phyloP scores from a whole-genome alignment of 2,797 vertebrate species.

The Pteropus rufus region DNA sequence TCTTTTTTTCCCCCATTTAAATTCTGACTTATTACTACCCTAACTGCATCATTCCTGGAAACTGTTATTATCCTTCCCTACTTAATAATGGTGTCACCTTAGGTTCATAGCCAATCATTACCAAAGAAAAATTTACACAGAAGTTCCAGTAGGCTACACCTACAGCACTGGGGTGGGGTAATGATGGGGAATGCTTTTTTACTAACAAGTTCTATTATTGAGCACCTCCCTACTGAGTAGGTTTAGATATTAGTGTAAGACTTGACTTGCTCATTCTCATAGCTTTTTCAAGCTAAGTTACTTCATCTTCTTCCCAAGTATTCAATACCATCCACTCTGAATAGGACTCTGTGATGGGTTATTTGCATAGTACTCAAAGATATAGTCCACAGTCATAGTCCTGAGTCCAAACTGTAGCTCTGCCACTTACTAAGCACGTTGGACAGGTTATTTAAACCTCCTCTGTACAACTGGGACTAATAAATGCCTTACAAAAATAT shows the following conservation, averaged over 20 bases:
- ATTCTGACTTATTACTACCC: not conserved
- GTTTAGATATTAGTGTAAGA: slow-evolving; percentile 1
- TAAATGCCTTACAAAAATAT: not conserved
- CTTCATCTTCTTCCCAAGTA: not conserved
- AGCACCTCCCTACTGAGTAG: not conserved
- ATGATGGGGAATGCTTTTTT: not conserved
- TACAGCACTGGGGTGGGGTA: not conserved
- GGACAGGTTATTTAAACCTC: not conserved
- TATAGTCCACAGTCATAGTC: not conserved
- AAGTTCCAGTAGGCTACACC: not conserved
- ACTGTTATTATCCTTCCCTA: not conserved
- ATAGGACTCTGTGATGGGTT: not conserved
- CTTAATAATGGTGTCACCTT: not conserved
- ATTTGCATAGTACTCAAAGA: not conserved
- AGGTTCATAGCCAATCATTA: not conserved
- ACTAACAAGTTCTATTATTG: not conserved
- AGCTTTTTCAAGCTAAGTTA: not conserved
- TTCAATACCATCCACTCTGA: not conserved
- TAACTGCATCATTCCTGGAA: not conserved
- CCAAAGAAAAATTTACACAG: not conserved
- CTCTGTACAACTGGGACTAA: not conserved
- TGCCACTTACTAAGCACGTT: not conserved
- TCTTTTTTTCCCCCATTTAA: not conserved
- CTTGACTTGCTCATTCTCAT: not conserved
- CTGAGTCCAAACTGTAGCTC: not conserved